These are phyloP conservation scores for Sphecodes monilicornis DNA, from an alignment of 2,888 invertebrate genomes.

Conservation along the genomic window DNA sequence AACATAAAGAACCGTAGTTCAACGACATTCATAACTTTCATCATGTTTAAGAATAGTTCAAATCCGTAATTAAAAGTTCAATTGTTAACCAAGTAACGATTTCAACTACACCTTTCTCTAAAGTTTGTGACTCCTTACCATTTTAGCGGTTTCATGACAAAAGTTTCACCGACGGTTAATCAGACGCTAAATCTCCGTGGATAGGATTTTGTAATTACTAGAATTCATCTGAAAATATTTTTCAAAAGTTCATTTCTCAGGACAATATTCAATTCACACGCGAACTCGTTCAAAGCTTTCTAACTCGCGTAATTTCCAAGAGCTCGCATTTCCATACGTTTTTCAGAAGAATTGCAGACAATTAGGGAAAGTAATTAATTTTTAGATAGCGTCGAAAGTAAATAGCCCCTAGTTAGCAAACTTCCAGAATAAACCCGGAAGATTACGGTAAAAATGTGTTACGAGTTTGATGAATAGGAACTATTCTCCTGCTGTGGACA, in stretches of 20 bases:
- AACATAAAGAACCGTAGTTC: neutral
- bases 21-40: accelerated
- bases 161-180: neutral
- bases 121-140: too few relatives aligned
- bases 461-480: neutral
- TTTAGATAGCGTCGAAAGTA: neutral
- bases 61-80: neutral
- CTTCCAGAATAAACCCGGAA: neutral
- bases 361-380: neutral
- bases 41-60: neutral
- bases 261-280: neutral
- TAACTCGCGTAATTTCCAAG: neutral
- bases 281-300: neutral
- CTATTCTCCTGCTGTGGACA: neutral
- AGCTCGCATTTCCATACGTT: neutral
- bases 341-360: neutral
- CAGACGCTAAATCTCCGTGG: neutral
- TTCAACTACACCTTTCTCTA: neutral
- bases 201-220: neutral
- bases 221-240: neutral
- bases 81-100: neutral
- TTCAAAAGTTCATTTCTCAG: neutral
- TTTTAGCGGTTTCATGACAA: neutral
- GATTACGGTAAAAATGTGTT: neutral
- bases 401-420: neutral